phyloP scores from a whole-genome alignment of 37 sponge, comb jelly and placozoan species.

The Halichondria panicea region DNA sequence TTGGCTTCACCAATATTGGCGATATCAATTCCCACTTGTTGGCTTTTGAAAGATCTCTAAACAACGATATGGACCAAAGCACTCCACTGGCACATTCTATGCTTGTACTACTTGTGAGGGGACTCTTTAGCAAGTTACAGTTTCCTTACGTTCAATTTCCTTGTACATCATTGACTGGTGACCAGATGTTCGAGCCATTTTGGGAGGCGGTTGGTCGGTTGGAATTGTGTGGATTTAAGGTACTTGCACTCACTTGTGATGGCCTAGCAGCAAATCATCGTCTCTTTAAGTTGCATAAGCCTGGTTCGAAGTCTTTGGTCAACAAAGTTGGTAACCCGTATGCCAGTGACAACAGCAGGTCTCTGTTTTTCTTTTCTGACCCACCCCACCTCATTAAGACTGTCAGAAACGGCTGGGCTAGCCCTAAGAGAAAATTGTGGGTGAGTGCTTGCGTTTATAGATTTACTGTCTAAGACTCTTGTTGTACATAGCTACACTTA shows the following conservation, averaged over 20 bases:
- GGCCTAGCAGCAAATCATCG: constrained; percentile 9
- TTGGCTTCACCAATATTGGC: constrained; percentile 43
- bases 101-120: constrained; percentile 20
- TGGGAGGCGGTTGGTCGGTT: constrained; percentile 18
- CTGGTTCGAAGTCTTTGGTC: too few relatives aligned
- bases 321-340: too few relatives aligned
- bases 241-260: constrained; percentile 5
- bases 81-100: constrained; percentile 27
- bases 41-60: constrained; percentile 5
- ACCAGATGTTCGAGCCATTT: constrained; percentile 8
- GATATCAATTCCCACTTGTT: constrained; percentile 37
- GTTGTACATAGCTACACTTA: too few relatives aligned
- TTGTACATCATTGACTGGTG: constrained; percentile 3
- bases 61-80: too few relatives aligned
- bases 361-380: constrained; percentile 1
- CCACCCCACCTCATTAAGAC: constrained; percentile 32
- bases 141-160: constrained; percentile 38
- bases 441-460: too few relatives aligned
- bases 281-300: constrained; percentile 18
- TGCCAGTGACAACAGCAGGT: too few relatives aligned
- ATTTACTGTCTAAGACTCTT: too few relatives aligned
- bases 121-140: constrained; percentile 24
- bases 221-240: constrained; percentile 8
- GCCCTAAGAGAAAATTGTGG: too few relatives aligned
- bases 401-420: constrained; percentile 20